Conservation (phyloP, 2,113 vertebrate species). For the Stegastes partitus region DNA sequence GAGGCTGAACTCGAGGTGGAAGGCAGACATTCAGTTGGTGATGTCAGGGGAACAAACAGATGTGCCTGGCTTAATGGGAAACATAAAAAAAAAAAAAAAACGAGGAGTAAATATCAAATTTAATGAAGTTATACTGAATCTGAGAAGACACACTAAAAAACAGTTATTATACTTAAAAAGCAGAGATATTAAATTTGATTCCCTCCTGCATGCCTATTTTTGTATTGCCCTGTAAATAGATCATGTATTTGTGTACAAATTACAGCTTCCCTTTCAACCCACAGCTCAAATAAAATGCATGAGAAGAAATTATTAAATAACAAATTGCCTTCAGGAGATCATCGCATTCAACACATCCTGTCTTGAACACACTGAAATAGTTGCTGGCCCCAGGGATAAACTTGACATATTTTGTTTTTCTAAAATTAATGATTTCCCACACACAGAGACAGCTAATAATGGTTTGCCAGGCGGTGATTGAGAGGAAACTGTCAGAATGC, state of each 20-base stretch:
- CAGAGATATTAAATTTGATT: constrained; percentile 35
- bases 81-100: constrained; percentile 19
- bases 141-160: constrained; percentile 22
- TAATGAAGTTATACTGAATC: constrained; percentile 6
- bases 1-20: constrained; percentile 9
- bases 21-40: background rate
- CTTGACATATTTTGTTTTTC: constrained; percentile 76
- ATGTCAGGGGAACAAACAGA: constrained; percentile 4
- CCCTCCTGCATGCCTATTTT: constrained; percentile 14
- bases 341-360: constrained; percentile 47
- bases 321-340: constrained; percentile 67
- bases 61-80: background rate
- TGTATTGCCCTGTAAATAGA: constrained; percentile 51
- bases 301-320: constrained; percentile 75
- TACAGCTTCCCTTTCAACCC: constrained; percentile 52
- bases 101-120: background rate
- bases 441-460: constrained; percentile 60
- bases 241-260: constrained; percentile 57
- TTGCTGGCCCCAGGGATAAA: constrained; percentile 68
- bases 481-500: constrained; percentile 63
- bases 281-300: constrained; percentile 61
- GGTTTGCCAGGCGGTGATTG: constrained; percentile 59
- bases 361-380: constrained; percentile 68
- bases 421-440: constrained; percentile 72
- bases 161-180: constrained; percentile 47